Base-by-base conservation (phyloP, 2,797 vertebrate species). In the Rhabdomys pumilio region DNA sequence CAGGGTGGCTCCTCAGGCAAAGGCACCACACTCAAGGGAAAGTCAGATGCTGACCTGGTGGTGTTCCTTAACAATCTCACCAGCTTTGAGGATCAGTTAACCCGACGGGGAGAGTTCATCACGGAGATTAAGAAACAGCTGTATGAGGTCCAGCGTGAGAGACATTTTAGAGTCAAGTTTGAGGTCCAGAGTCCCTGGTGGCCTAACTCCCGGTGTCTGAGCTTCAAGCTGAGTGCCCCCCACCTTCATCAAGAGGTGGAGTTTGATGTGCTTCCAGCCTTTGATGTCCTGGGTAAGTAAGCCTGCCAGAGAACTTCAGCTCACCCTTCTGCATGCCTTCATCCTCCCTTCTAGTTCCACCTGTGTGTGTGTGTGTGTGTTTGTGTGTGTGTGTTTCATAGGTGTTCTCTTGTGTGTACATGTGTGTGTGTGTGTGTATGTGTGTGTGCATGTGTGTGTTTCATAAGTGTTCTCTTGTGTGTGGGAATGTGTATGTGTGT, bases 251-350 rank as follows among this genome's bases (percentile, higher is more conserved):
- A 96, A 9, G n/a, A 0, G 1, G 92, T 98, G 22, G 53, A 97
- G 0, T 98, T 98, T 14, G 98, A 98, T 0, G 69, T 98, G 22
- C 85, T 98, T 29, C 98, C 97, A 0, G 96, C 98, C 50, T 97
- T 55, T 1, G 94, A 98, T 1, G 77, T 72, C 41, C 91, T 98
- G 15, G 92, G 98, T 98, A 24, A 85, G 97, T 0, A 0, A 5
- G 7, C 14, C 8, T 19, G 34, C 14, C 67, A n/a, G 67, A 2
- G 6, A 81, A 1, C 31, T 7, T 22, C 8, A 34, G 17, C 77
- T 34, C 53, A 20, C 1, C 77, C 77, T n/a, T 55, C 26, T 8
- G 11, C 20, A 6, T 11, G 24, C 14, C 38, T 83, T 1, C 57
- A 14, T 82, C 34, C 67, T n/a, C 31, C 17, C 29, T 57, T 19